phyloP scores from a whole-genome alignment of 2,797 vertebrate genomes.

The Periparus ater region DNA sequence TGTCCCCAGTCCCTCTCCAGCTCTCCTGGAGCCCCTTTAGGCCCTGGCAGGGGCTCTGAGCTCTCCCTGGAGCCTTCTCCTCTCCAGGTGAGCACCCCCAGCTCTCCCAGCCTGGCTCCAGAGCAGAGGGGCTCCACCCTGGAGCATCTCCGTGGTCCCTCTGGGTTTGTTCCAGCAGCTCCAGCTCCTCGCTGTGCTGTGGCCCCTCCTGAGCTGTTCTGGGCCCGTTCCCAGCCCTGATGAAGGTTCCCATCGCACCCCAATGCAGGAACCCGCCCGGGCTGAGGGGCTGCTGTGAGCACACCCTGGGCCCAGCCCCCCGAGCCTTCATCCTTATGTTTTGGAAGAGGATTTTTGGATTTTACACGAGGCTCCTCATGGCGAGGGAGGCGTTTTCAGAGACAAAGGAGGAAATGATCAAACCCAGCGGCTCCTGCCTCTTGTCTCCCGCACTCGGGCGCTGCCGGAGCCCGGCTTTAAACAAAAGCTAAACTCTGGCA shows the following conservation, averaged over 20 bases:
- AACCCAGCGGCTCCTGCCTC: constrained; percentile 10
- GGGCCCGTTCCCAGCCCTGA: background rate
- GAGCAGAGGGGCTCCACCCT: background rate
- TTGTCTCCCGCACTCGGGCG: background rate
- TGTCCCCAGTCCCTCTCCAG: background rate
- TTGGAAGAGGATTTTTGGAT: background rate
- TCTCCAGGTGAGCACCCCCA: background rate
- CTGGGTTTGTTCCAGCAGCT: accelerated
- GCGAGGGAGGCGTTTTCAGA: background rate
- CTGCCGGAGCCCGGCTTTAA: background rate
- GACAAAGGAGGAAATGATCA: background rate
- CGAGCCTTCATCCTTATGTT: accelerated
- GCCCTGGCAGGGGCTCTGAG: background rate
- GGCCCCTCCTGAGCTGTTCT: background rate
- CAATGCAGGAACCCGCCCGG: accelerated
- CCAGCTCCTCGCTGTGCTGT: accelerated
- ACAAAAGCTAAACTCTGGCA: constrained; percentile 35
- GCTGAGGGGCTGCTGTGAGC: accelerated
- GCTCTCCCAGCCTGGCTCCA: background rate
- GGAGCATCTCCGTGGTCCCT: accelerated
- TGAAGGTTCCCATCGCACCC: background rate
- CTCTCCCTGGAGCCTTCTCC: background rate
- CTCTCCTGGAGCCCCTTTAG: background rate
- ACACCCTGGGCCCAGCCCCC: background rate
- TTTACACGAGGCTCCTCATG: background rate